Base-by-base conservation (phyloP, 1,140 invertebrate genomes). In the Condylostylus longicornis region DNA sequence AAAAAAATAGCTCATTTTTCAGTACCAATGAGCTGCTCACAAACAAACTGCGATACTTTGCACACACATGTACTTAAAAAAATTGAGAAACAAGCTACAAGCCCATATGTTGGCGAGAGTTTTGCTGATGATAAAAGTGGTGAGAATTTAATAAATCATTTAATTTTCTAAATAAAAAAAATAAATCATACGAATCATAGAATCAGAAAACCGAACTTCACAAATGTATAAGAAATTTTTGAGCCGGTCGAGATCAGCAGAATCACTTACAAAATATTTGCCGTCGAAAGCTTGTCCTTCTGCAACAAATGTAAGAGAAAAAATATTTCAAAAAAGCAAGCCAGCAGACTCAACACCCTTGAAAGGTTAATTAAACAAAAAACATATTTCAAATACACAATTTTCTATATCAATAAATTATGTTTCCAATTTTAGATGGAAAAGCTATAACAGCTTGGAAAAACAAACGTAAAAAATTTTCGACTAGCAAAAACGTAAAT, bases 381-480 rank as follows among this genome's bases (percentile, higher is more conserved):
- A 33, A 20, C 18, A 28, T 30, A 18, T 27, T 38, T 32, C 20
- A 9, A 22, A 5, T 22, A 28, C 19, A 10, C 10, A 18, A 40
- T 23, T 23, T 15, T 21, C 21, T n/a, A 8, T 20, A 27, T 19
- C 5, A 21, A 18, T 12, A 33, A 4, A 31, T 32, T 33, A 5
- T 32, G 31, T n/a, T 32, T 32, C 10, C 15, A 22, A 22, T 33
- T 18, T 42, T 22, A 61, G 62, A 61, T 37, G 59, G 71, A 18
- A 60, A 67, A 33, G 78, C 77, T 12, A 54, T 82, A 34, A 76
- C 77, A 0, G 70, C 78, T 2, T 62, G 82, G 13, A 76, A 75
- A 45, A 73, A 73, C 44, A 84, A 82, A 58, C 70, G 79, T 27
- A 82, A 82, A 57, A 82, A 80, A 48, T 83, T 82, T 56, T 80